These are phyloP conservation scores for Harpagifer antarcticus DNA, from an alignment of 2,797 vertebrate species.

Conservation along the genomic window DNA sequence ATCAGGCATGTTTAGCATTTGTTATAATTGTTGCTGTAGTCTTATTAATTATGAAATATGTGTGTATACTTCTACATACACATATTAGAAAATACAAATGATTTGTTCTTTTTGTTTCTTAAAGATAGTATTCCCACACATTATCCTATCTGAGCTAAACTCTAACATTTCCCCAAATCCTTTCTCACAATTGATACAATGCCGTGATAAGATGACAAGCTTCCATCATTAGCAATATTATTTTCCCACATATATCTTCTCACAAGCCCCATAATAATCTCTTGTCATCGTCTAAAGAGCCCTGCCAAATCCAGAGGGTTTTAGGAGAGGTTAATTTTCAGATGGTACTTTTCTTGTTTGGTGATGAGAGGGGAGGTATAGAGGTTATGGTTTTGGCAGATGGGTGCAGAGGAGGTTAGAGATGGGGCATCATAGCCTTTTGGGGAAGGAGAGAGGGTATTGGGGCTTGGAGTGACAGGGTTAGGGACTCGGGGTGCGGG, in stretches of 20 bases:
- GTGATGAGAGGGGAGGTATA: slow-evolving; percentile 80
- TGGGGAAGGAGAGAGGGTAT: slow-evolving; percentile 68
- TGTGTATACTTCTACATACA: slow-evolving; percentile 29
- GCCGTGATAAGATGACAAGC: slow-evolving; percentile 37
- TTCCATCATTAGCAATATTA: slow-evolving; percentile 65
- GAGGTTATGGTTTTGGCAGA: slow-evolving; percentile 79
- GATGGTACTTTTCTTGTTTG: slow-evolving; percentile 77
- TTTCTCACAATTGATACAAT: slow-evolving; percentile 42
- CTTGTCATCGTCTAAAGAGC: slow-evolving; percentile 65
- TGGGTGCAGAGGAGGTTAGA: slow-evolving; percentile 79
- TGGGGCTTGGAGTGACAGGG: slow-evolving; percentile 84
- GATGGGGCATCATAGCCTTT: slow-evolving; percentile 68
- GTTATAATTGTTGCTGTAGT: slow-evolving; percentile 45
- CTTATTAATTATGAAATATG: slow-evolving; percentile 45
- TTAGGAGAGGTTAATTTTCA: slow-evolving; percentile 79
- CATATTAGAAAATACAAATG: slow-evolving; percentile 41
- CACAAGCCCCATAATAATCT: slow-evolving; percentile 42
- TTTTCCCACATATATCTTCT: slow-evolving; percentile 72
- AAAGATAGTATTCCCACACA: slow-evolving; percentile 29
- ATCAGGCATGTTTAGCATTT: slow-evolving; percentile 55
- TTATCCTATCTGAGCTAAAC: slow-evolving; percentile 15
- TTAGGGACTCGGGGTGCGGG: slow-evolving; percentile 79
- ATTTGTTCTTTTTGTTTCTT: slow-evolving; percentile 38
- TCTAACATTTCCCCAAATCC: slow-evolving; percentile 32
- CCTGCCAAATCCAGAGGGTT: slow-evolving; percentile 65